Percentiles rank a stretch among this genome's conserved stretches.
Evolutionary conservation across 2,797 vertebrate genomes (phyloP).

Genomic region (Siniperca scherzeri): DNA sequence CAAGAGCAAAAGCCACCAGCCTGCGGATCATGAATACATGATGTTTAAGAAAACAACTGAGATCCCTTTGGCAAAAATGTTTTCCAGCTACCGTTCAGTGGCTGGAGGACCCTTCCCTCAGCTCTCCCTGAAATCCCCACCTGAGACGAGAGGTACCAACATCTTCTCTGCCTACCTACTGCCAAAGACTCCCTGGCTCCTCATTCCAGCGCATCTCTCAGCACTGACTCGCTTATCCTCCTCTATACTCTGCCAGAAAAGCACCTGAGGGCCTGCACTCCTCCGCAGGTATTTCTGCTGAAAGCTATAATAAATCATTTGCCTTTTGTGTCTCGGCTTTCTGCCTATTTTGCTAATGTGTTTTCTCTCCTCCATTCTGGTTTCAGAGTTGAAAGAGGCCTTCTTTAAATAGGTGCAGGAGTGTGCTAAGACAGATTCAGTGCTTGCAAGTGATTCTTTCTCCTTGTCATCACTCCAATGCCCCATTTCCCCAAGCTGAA

Average conservation of each 20-base stretch:
- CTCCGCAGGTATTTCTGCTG: conserved; percentile 80
- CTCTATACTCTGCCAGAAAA: conserved; percentile 65
- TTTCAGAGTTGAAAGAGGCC: conserved; percentile 74
- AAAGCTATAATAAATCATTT: conserved; percentile 86
- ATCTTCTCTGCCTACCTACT: conserved; percentile 44
- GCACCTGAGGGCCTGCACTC: conserved; percentile 78
- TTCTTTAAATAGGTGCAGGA: conserved; percentile 67
- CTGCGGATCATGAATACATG: conserved; percentile 30
- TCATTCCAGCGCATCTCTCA: conserved; percentile 84
- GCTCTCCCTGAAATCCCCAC: conserved; percentile 50
- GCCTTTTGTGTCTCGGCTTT: conserved; percentile 78
- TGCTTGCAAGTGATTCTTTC: conserved; percentile 66
- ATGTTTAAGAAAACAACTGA: conserved; percentile 53
- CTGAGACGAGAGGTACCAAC: conserved; percentile 48
- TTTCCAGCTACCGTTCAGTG: conserved; percentile 28
- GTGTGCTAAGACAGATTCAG: conserved; percentile 64
- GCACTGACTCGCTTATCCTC: conserved; percentile 68
- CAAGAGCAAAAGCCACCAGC: conserved; percentile 18
- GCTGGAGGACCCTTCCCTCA: conserved; percentile 21
- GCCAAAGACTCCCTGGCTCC: conserved; percentile 59
- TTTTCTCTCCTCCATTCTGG: conserved; percentile 71
- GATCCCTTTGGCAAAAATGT: conserved; percentile 31
- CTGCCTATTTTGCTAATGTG: conserved; percentile 78
- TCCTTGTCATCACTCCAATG: conserved; percentile 82
- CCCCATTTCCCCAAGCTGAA: conserved; percentile 78